Base-by-base conservation (phyloP, 2,797 vertebrate genomes). In the Hapalemur alaotrensis region DNA sequence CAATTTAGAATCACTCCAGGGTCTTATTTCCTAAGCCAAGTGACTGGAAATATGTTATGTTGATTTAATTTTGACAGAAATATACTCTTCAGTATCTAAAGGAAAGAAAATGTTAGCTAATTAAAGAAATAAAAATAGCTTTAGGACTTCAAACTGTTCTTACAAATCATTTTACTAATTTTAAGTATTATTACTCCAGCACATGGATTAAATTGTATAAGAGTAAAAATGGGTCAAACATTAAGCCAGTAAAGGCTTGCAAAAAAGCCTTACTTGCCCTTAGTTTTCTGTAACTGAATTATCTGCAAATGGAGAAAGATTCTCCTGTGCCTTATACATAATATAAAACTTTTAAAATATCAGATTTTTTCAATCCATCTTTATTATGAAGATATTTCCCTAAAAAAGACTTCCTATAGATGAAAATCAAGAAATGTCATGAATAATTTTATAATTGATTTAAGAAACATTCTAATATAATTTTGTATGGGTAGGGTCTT, bases 141-240 rank as follows among this genome's bases (percentile, higher is more conserved):
- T 94, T 89, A 87, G 32, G 25, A 96, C 82, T 96, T 97, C 94
- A 97, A 97, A 97, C 82, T 96, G 59, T 89, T 96, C 89, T 91
- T 94, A 93, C 35, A 95, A 94, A 95, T 95, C 41, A 94, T 93
- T 91, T 91, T 94, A 96, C 91, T 87, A 79, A 97, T 96, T 96
- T 96, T 95, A 96, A 96, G 72, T 72, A 87, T 79, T 32, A 93
- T 78, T 35, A 96, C 81, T 78, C 82, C 25, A 96, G 75, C 80
- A 89, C 93, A 81, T 97, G 93, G 96, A 93, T 94, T 97, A 96
- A 89, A 97, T 97, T 97, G 50, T 86, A 9, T 94, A 67, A 22
- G 89, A 78, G 32, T 93, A 94, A 83, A 97, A 93, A 89, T 59
- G 91, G 92, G 85, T 91, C 70, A 89, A 93, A 94, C 92, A 95